Base-by-base conservation (phyloP, 1,140 invertebrate species). In the Hydropsyche tenuis region DNA sequence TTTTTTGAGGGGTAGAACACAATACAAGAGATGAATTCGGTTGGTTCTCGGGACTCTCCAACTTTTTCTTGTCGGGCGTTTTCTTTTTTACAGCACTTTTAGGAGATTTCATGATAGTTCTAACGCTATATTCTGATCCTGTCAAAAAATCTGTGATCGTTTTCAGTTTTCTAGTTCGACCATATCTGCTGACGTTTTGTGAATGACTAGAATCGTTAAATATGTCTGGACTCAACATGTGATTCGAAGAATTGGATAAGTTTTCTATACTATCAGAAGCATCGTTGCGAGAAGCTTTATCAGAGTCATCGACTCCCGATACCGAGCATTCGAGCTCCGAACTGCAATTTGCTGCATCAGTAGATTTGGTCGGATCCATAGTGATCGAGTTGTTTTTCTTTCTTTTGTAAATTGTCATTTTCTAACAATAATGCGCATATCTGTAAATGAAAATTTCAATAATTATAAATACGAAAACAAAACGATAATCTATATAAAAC, bases 111-210 rank as follows among this genome's bases (percentile, higher is more conserved):
- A 68, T 70, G n/a, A 80, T 80, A 25, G 81, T 81, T 46, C 79
- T 80, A 14, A 81, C 37, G 37, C 25, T 16, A n/a, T 80, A n/a
- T 45, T 25, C 53, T 74, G 65, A 7, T 0, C 23, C 45, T 1
- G 56, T 45, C 7, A 72, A 73, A 69, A 75, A 72, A 25, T 83
- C 81, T 14, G 73, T 70, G 0, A 82, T 81, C 18, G 78, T 79
- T 76, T 84, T 84, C 4, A 82, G 68, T 45, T 80, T 79, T 25
- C 82, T 81, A 60, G 83, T 80, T 74, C 84, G 80, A 6, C 84
- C 84, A 80, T 85, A 85, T n/a, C 84, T 79, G 65, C 84, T 85
- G 0, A 80, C 84, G 30, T 79, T 85, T 4, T 74, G 76, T 23
- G 73, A 66, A 56, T 69, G 72, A n/a, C 7, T 68, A n/a, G n/a